A percentile compares a stretch with the other conserved stretches of the same genome.
These are phyloP conservation scores for Chaunax sp. DNA, from an alignment of 2,797 vertebrate species.

Conservation along the genomic window DNA sequence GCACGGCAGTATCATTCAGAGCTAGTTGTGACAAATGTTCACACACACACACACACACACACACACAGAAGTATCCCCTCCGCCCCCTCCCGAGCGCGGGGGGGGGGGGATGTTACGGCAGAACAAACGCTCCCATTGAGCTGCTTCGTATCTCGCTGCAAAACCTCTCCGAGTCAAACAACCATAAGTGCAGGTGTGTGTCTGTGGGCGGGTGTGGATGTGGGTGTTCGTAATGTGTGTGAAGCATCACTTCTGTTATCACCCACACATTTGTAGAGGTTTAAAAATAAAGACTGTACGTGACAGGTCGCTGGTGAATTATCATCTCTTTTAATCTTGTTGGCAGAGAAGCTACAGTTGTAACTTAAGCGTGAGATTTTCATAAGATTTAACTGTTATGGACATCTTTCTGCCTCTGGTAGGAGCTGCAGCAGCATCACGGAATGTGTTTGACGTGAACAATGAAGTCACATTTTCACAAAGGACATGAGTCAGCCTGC, in stretches of 20 bases:
- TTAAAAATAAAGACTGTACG: slow-evolving; percentile 60
- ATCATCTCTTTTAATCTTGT: slow-evolving; percentile 13
- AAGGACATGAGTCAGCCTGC: slow-evolving; percentile 63
- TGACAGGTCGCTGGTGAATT: slow-evolving; percentile 11
- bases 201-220: slow-evolving; percentile 29
- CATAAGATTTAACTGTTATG: slow-evolving; percentile 13
- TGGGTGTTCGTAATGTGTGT: slow-evolving; percentile 54
- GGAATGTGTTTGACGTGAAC: slow-evolving; percentile 60
- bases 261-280: slow-evolving; percentile 43
- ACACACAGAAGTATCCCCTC: slow-evolving; percentile 9
- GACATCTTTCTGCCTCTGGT: slow-evolving; percentile 19
- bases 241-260: slow-evolving; percentile 65
- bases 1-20: slow-evolving; percentile 45
- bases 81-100: slow-evolving; percentile 8
- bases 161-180: slow-evolving; percentile 52
- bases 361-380: too few relatives aligned
- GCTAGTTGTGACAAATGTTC: slow-evolving; percentile 43
- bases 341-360: not conserved
- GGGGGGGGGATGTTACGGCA: slow-evolving; percentile 43
- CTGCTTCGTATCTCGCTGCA: slow-evolving; percentile 54
- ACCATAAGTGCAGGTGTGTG: slow-evolving; percentile 46
- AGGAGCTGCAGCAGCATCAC: slow-evolving; percentile 14
- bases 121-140: slow-evolving; percentile 61
- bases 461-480: slow-evolving; percentile 57
- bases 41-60: slow-evolving; percentile 21